These are phyloP conservation scores for Mycogona germanica DNA, from an alignment of 2,888 invertebrate species.

Conservation along the genomic window DNA sequence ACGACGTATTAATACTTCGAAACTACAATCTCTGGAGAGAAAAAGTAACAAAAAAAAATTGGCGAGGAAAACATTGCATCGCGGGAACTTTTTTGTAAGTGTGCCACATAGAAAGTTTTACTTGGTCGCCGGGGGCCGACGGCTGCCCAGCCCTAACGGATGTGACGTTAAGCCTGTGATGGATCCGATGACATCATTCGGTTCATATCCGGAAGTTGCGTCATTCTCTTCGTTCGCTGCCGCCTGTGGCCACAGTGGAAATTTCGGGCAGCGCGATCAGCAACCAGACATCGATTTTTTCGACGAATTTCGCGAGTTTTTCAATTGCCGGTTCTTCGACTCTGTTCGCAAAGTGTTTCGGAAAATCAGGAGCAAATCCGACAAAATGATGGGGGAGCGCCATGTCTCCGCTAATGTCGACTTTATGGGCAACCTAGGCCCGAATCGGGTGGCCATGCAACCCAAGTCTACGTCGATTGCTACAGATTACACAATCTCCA, in stretches of 20 bases:
- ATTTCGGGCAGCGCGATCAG: too few relatives aligned
- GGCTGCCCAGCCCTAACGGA: too few relatives aligned
- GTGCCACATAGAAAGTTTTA: too few relatives aligned
- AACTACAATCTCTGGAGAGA: too few relatives aligned
- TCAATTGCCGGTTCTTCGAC: not conserved
- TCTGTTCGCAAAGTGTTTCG: slow-evolving; percentile 4
- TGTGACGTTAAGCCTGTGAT: slow-evolving; percentile 6
- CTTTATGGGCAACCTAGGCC: slow-evolving; percentile 18
- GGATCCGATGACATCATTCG: not conserved
- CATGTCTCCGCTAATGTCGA: slow-evolving; percentile 10
- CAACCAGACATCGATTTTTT: not conserved
- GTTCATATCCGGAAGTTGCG: slow-evolving; percentile 13
- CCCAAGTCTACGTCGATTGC: slow-evolving; percentile 66
- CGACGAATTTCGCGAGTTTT: not conserved
- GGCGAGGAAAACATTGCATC: too few relatives aligned
- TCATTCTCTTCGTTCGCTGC: slow-evolving; percentile 10
- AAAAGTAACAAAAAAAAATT: too few relatives aligned
- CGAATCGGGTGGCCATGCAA: slow-evolving; percentile 24
- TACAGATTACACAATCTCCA: slow-evolving; percentile 84
- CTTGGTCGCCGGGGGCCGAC: too few relatives aligned
- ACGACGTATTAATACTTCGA: too few relatives aligned
- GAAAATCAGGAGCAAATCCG: slow-evolving; percentile 1
- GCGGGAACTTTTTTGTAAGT: too few relatives aligned
- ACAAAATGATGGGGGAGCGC: slow-evolving; percentile 12
- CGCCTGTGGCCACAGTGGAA: slow-evolving; percentile 9